phyloP scores from a whole-genome alignment of 2,113 vertebrate species.

The Cariama cristata region DNA sequence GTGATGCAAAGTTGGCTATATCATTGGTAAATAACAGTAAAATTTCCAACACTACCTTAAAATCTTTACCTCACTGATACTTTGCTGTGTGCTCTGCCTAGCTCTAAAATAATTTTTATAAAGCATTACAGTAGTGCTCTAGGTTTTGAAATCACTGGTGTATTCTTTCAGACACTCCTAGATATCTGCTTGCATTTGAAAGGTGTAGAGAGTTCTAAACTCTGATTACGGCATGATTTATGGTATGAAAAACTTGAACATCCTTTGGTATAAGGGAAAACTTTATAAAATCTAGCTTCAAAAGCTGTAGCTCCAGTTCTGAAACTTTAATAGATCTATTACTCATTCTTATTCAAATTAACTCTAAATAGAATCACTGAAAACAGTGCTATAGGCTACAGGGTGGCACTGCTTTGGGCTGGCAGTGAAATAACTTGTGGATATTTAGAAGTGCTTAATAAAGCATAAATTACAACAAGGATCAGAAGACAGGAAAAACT shows the following conservation, averaged over 20 bases:
- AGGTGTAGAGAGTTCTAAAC: slow-evolving; percentile 1
- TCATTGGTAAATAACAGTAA: background rate
- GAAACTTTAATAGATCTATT: slow-evolving; percentile 38
- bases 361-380: slow-evolving; percentile 45
- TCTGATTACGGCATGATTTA: slow-evolving; percentile 52
- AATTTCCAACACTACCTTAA: background rate
- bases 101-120: background rate
- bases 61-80: background rate
- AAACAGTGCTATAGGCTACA: slow-evolving; percentile 31
- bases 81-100: background rate
- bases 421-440: slow-evolving; percentile 60
- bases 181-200: background rate
- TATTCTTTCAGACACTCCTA: background rate
- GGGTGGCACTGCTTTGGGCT: slow-evolving; percentile 51
- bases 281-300: slow-evolving; percentile 33
- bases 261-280: slow-evolving; percentile 21
- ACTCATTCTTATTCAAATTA: slow-evolving; percentile 60
- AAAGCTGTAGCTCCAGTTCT: slow-evolving; percentile 19
- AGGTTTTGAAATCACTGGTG: background rate
- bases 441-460: slow-evolving; percentile 62
- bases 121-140: background rate
- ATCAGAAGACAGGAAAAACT: slow-evolving; percentile 52
- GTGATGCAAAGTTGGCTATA: background rate
- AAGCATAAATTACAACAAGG: slow-evolving; percentile 64
- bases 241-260: slow-evolving; percentile 55